Evolutionary conservation across 2,888 invertebrate genomes (phyloP), one percentile per base, ranked within the genome.

Genomic region (Ormia ochracea): DNA sequence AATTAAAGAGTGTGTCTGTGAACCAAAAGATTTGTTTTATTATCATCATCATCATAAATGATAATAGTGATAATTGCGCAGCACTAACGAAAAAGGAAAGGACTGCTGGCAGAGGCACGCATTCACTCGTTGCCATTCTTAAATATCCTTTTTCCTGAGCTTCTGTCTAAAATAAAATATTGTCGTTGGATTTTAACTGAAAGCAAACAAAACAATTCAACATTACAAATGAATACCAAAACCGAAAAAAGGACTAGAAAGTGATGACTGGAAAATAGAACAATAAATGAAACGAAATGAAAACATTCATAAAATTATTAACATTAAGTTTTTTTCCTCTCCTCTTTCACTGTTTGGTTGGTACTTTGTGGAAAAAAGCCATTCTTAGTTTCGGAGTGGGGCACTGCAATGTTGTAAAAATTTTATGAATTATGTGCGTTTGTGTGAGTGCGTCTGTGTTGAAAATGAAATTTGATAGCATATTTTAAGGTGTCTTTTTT

Each of bases 271-370:
- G 65, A 59, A 66, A 72, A 58, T 21, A 45, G 61, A 61, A 66
- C 76, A 72, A 66, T 63, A 70, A 70, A 45, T 66, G 65, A 75
- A 76, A 72, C 66, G 38, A 73, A 80, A 80, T 80, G 68, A 76
- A 80, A 80, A 76, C 80, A 76, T 80, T 76, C 72, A 76, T 76
- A 80, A 80, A 80, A 80, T 80, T 72, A 80, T 73, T 72, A 72
- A 68, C 61, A 68, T 68, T 80, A 48, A 68, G 54, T 43, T 72
- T 69, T 58, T 52, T 43, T 54, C 4, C 41, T 28, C 54, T 21
- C 33, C 58, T 63, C 28, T 69, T n/a, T n/a, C n/a, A n/a, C n/a
- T n/a, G n/a, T n/a, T 65, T 38, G 50, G 36, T 45, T 70, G 59
- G 58, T 65, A 23, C 36, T 69, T 23, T n/a, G n/a, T n/a, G n/a